Conservation (phyloP, 2,113 vertebrate species). For the Tinamus guttatus region DNA sequence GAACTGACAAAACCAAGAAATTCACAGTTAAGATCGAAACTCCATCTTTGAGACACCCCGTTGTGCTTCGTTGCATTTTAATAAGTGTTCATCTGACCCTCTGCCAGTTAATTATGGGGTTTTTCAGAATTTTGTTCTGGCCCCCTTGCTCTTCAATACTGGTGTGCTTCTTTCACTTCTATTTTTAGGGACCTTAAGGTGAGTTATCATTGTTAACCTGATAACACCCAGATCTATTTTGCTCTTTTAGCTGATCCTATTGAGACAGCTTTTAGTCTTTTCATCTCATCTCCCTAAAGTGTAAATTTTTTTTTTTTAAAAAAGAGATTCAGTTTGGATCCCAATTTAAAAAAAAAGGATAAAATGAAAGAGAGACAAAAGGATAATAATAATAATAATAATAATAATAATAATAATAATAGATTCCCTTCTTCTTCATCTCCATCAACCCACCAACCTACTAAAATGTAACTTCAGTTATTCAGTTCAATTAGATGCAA, state of each 20-base stretch:
- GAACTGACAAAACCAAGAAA: slow-evolving; percentile 11
- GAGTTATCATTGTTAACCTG: slow-evolving; percentile 59
- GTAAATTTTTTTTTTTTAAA: neutral
- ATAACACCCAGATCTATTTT: slow-evolving; percentile 56
- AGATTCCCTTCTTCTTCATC: neutral
- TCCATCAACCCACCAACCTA: rapidly evolving
- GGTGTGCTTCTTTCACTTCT: slow-evolving; percentile 31
- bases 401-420: neutral
- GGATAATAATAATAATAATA: neutral
- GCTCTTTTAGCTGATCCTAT: slow-evolving; percentile 40
- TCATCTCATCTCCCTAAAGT: slow-evolving; percentile 25
- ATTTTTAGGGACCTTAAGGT: slow-evolving; percentile 57
- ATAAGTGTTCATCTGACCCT: slow-evolving; percentile 42
- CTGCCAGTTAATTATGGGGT: slow-evolving; percentile 48
- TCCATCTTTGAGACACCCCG: neutral
- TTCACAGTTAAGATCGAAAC: slow-evolving; percentile 29
- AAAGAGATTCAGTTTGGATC: too few species aligned
- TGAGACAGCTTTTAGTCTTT: slow-evolving; percentile 26
- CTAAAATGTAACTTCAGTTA: neutral
- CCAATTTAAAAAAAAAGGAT: neutral
- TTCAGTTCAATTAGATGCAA: neutral
- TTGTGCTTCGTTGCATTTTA: slow-evolving; percentile 65
- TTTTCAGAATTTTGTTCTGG: slow-evolving; percentile 45
- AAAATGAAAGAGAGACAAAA: neutral
- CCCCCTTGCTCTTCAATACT: slow-evolving; percentile 16